Evolutionary conservation across 2,888 invertebrate species (phyloP).

Genomic region (Trissolcus brochymenae): DNA sequence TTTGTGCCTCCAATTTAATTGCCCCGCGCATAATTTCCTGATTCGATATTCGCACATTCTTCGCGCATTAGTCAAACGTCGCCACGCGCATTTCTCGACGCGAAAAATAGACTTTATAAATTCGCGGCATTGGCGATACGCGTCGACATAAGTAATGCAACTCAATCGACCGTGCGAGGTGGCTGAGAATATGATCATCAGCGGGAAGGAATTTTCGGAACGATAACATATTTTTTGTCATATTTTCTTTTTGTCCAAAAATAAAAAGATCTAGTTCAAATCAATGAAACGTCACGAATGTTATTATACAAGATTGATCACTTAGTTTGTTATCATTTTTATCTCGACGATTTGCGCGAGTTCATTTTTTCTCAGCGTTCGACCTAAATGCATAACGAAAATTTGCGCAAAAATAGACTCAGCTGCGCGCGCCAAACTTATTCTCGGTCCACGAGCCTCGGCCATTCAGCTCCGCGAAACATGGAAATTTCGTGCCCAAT

Average conservation of each 20-base stretch:
- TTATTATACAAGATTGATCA: too few relatives aligned
- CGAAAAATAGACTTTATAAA: too few relatives aligned
- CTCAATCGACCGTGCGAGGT: constrained; percentile 43
- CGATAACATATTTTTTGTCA: too few relatives aligned
- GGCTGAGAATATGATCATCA: neutral
- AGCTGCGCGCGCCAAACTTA: constrained; percentile 36
- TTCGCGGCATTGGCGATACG: too few relatives aligned
- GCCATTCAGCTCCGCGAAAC: constrained; percentile 26
- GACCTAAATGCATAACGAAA: constrained; percentile 27
- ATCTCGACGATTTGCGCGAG: too few relatives aligned
- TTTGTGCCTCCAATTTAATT: constrained; percentile 53
- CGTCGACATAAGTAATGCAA: constrained; percentile 29
- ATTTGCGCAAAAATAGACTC: constrained; percentile 31
- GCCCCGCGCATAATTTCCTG: constrained; percentile 44
- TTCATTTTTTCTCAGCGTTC: constrained; percentile 13
- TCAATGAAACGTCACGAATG: too few relatives aligned
- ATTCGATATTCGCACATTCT: constrained; percentile 47
- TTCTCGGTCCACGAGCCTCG: constrained; percentile 16
- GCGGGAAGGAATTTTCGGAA: too few relatives aligned
- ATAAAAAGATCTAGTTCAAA: too few relatives aligned
- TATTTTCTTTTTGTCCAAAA: too few relatives aligned
- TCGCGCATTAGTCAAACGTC: constrained; percentile 26
- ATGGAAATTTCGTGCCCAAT: constrained; percentile 45
- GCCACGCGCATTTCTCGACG: constrained; percentile 7
- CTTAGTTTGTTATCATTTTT: too few relatives aligned